Evolutionary conservation across 1,140 invertebrate species (phyloP), one percentile per base, ranked within the genome.

Genomic region (Bombus turneri): DNA sequence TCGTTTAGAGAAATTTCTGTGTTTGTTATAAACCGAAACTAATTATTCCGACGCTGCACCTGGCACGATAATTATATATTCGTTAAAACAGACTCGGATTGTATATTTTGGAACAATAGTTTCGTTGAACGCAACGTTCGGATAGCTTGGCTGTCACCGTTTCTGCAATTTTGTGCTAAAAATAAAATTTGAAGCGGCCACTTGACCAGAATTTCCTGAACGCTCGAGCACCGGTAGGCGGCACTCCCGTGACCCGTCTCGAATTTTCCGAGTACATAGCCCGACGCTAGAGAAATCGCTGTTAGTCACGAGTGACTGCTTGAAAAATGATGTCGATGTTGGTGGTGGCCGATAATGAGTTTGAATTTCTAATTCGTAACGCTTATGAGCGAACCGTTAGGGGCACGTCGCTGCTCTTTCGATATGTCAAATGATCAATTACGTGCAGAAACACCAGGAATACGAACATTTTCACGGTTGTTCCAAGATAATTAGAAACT

Each of bases 171-270:
- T 59, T 39, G 47, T 2, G 69, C 66, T 84, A 47, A 84, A 80
- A 72, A 80, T 84, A 84, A 79, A 79, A 84, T 72, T 64, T 43
- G 25, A 72, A 79, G 68, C 68, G 15, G 57, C 75, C 76, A 84
- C 83, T 84, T 80, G 83, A 84, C 76, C 82, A 53, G 76, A 79
- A 79, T 84, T 71, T 39, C 39, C 37, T 28, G 37, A 62, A 79
- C 73, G 43, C 41, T 64, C 37, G 75, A 76, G 62, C 62, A 22
- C 34, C 34, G 43, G 43, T 34, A 39, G 37, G 31, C 66, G 25
- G 28, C 28, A 13, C 39, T 64, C 15, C 25, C 39, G 37, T 31
- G 8, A 13, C 10, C 43, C 31, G 59, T n/a, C 71, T 83, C 43
- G 81, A 83, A 83, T 84, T 79, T 84, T 79, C 66, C 66, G 47